A percentile compares a stretch with the other conserved stretches of the same genome.
Evolutionary conservation across 2,888 invertebrate species (phyloP).

Genomic region (Nomada fucata): DNA sequence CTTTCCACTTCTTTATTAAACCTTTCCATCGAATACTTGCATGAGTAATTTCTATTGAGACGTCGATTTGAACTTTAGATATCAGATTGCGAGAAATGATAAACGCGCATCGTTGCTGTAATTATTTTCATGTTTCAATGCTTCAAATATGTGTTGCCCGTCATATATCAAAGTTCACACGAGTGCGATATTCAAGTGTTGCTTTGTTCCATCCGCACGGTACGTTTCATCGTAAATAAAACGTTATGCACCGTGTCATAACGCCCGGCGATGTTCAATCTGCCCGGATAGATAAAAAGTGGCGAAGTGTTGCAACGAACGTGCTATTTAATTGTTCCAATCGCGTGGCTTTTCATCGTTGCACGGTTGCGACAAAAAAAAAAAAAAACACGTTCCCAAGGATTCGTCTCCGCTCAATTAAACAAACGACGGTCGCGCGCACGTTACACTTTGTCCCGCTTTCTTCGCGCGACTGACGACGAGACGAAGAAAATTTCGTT

Average conservation of each 20-base stretch:
- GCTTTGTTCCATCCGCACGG: conserved; percentile 18
- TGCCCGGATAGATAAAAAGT: neutral
- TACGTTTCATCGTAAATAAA: conserved; percentile 12
- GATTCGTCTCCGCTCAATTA: neutral
- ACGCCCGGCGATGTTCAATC: neutral
- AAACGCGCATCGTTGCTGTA: conserved; percentile 52
- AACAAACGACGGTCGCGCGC: too few species aligned
- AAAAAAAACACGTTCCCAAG: neutral
- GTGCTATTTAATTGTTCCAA: conserved; percentile 18
- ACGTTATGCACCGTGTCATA: neutral
- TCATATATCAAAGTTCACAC: conserved; percentile 61
- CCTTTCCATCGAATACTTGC: conserved; percentile 30
- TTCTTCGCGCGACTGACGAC: too few species aligned
- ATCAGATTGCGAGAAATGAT: conserved; percentile 55
- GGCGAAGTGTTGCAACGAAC: neutral
- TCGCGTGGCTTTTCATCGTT: neutral
- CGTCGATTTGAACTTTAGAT: conserved; percentile 61
- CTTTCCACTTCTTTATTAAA: conserved; percentile 29
- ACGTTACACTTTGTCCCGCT: too few species aligned
- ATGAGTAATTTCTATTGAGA: conserved; percentile 46
- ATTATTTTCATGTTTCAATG: conserved; percentile 58
- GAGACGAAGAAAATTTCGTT: too few species aligned
- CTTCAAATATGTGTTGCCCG: conserved; percentile 47
- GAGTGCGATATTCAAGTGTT: conserved; percentile 25
- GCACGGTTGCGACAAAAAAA: neutral